A percentile compares a stretch with the other conserved stretches of the same genome.
These are phyloP conservation scores for Pocillopora grandis DNA, from an alignment of 92 coral and sea anemone genomes.

Conservation along the genomic window DNA sequence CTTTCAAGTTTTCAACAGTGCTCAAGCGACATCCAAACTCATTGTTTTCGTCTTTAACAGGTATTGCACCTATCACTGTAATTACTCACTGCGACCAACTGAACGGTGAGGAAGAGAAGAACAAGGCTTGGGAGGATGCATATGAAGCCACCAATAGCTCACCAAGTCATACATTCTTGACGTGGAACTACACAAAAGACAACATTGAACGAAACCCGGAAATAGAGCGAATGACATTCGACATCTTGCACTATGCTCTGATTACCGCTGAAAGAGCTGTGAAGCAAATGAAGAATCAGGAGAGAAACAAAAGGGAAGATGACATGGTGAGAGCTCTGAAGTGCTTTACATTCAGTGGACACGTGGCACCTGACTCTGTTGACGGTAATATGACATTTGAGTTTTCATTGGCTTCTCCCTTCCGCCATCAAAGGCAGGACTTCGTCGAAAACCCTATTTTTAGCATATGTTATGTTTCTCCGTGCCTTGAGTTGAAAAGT, in stretches of 20 bases:
- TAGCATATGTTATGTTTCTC: too few species aligned
- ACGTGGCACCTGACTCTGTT: conserved; percentile 25
- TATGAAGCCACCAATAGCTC: conserved; percentile 59
- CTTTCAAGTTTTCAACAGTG: too few species aligned
- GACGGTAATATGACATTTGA: conserved; percentile 10
- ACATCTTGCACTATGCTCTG: conserved; percentile 60
- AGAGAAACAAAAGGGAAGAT: conserved; percentile 42
- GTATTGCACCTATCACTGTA: conserved; percentile 60
- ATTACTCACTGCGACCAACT: conserved; percentile 40
- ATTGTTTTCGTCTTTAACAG: conserved; percentile 1
- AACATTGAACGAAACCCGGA: conserved; percentile 41
- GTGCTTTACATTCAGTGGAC: not conserved
- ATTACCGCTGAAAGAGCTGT: conserved; percentile 58
- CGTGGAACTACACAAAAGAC: conserved; percentile 54
- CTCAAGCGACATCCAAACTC: not conserved
- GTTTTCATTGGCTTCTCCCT: conserved; percentile 27
- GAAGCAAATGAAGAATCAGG: conserved; percentile 52
- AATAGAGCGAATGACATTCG: conserved; percentile 60
- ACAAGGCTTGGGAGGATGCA: conserved; percentile 3
- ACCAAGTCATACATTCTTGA: conserved; percentile 55
- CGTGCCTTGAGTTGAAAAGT: too few species aligned
- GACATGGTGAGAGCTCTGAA: conserved; percentile 6
- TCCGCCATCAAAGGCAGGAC: not conserved
- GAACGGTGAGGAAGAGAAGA: conserved; percentile 1
- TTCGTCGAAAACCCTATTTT: too few species aligned